Base-by-base conservation (phyloP, 37 sponge, comb jelly and placozoan genomes). In the Dysidea cf. avara region DNA sequence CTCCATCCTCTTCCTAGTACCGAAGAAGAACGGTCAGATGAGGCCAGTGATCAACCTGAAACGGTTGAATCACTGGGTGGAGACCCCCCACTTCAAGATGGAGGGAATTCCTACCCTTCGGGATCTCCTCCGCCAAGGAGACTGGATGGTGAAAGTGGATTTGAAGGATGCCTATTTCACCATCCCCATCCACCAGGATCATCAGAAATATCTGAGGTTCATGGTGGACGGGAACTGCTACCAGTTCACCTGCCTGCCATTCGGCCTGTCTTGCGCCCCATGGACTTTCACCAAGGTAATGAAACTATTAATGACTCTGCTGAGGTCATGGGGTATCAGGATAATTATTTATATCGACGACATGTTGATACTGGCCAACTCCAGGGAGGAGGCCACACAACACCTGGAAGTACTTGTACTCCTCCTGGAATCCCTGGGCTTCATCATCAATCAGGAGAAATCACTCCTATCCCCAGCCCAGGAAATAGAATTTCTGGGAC, bases 401-500 rank as follows among this genome's bases (percentile, higher is more conserved):
- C 46, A 43, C 46, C 46, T 43, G 9, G 9, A 43, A 43, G 34
- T 24, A 49, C 32, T 61, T 18, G 18, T 48, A 11, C 7, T 60
- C 2, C 7, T 39, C 34, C 51, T 74, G 29, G 31, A 47, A 25
- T 9, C 26, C 1, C 63, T 74, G 75, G 63, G 75, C 17, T 74
- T 74, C 48, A 37, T 74, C 7, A 1, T 74, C 62, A 74, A 61
- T 53, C 7, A 24, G 2, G 36, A 74, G 51, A 74, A 74, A 33
- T 39, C 37, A 1, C 3, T 47, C 6, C 47, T 76, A 26, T 34
- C 2, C 31, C 72, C 81, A 11, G 34, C 39, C 5, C 53, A 62
- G 40, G 22, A 12, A 7, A 12, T 68, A 39, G 80, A 81, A 29
- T 66, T 73, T 32, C 82, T 81, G 6, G 82, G 74, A 32, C 71